Evolutionary conservation across 2,888 invertebrate species (phyloP).

Genomic region (Drosophila borborema): DNA sequence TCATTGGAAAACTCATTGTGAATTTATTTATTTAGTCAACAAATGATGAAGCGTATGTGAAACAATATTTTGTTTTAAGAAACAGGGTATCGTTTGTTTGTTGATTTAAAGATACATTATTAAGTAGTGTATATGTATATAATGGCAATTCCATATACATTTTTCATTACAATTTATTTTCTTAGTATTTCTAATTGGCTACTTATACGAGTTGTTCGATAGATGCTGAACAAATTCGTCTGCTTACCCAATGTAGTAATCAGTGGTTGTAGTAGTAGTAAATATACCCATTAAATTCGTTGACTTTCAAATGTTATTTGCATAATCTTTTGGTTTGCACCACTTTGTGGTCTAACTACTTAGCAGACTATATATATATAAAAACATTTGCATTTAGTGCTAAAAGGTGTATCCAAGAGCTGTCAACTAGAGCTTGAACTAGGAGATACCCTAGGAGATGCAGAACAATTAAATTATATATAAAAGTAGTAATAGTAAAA

Average conservation of each 20-base stretch:
- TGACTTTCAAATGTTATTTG: neutral
- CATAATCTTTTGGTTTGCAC: slow-evolving; percentile 10
- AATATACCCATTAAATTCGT: neutral
- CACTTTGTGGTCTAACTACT: slow-evolving; percentile 2
- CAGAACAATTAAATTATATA: neutral
- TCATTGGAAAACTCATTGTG: neutral
- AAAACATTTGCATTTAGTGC: slow-evolving; percentile 5
- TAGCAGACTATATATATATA: neutral
- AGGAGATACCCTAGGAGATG: neutral
- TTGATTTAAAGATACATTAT: neutral
- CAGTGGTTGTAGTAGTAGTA: too few relatives aligned
- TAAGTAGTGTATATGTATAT: neutral
- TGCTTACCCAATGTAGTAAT: neutral
- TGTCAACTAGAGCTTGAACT: neutral
- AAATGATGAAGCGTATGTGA: too few relatives aligned
- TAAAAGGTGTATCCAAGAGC: neutral
- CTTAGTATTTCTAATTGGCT: slow-evolving; percentile 3
- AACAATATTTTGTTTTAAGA: too few relatives aligned
- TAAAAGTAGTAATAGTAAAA: neutral
- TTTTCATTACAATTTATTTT: neutral
- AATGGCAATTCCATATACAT: neutral
- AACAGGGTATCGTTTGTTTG: too few relatives aligned
- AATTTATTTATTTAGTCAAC: too few relatives aligned
- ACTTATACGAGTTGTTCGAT: neutral
- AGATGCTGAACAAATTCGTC: neutral